Evolutionary conservation across 37 sponge, comb jelly and placozoan species (phyloP).

Genomic region (Corticium candelabrum): DNA sequence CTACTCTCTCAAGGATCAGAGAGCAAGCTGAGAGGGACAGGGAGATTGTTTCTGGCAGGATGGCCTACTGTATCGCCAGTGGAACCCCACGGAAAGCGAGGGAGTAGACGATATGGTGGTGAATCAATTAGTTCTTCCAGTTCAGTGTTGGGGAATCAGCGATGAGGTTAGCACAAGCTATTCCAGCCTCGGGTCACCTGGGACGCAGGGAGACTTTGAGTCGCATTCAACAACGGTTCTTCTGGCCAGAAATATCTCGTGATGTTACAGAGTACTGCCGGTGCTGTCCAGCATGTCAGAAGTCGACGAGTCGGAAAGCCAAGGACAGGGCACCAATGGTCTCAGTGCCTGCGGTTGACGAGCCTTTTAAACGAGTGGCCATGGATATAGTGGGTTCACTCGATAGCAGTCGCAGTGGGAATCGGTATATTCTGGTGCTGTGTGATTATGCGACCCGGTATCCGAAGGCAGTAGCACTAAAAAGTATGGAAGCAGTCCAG

Average conservation of each 20-base stretch:
- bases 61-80: not conserved
- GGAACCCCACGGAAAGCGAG: not conserved
- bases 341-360: not conserved
- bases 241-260: not conserved
- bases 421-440: not conserved
- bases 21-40: not conserved
- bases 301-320: not conserved
- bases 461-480: not conserved
- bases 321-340: not conserved
- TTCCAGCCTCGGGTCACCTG: not conserved
- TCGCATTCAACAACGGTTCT: not conserved
- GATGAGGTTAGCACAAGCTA: not conserved
- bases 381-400: not conserved
- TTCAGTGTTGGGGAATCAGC: not conserved
- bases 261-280: not conserved
- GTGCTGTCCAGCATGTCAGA: not conserved
- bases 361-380: not conserved
- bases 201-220: not conserved
- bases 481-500: not conserved
- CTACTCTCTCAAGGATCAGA: not conserved
- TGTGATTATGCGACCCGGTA: conserved; percentile 8
- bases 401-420: not conserved
- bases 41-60: not conserved
- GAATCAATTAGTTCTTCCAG: no score
- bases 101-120: not conserved